A percentile compares a stretch with the other conserved stretches of the same genome.
These are phyloP conservation scores for Drosophila bunnanda DNA, from an alignment of 2,888 invertebrate species.

Conservation along the genomic window DNA sequence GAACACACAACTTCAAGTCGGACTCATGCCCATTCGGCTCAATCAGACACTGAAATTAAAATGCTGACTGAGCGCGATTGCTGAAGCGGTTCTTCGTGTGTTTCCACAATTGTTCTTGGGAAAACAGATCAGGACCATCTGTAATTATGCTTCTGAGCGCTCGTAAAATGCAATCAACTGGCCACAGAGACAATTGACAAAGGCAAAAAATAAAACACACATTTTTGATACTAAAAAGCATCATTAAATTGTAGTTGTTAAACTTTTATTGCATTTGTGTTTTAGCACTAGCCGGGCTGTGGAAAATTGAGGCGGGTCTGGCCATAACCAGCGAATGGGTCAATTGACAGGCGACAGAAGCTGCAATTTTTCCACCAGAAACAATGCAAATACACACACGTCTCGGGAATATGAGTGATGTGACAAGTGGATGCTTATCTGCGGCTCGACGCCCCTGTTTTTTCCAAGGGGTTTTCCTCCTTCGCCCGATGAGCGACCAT, in stretches of 20 bases:
- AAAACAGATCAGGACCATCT: slow-evolving; percentile 47
- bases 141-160: slow-evolving; percentile 44
- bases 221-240: background rate
- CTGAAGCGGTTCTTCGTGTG: slow-evolving; percentile 11
- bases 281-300: slow-evolving; percentile 45
- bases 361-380: slow-evolving; percentile 29
- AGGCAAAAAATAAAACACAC: slow-evolving; percentile 3
- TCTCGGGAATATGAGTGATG: slow-evolving; percentile 68
- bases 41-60: slow-evolving; percentile 57
- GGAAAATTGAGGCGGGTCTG: slow-evolving; percentile 57
- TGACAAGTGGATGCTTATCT: slow-evolving; percentile 69
- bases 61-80: slow-evolving; percentile 47
- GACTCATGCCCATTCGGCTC: slow-evolving; percentile 58
- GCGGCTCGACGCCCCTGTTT: slow-evolving; percentile 29
- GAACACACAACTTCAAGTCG: slow-evolving; percentile 34
- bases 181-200: slow-evolving; percentile 33
- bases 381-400: slow-evolving; percentile 64
- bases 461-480: slow-evolving; percentile 38
- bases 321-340: slow-evolving; percentile 42
- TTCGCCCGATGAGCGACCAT: slow-evolving; percentile 53
- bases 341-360: slow-evolving; percentile 58
- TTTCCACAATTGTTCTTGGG: slow-evolving; percentile 53
- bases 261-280: slow-evolving; percentile 38
- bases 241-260: slow-evolving; percentile 43
- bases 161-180: slow-evolving; percentile 67